Percentiles rank a stretch among this genome's conserved stretches.
phyloP scores from a whole-genome alignment of 2,113 vertebrate genomes.

The Sterna hirundo region DNA sequence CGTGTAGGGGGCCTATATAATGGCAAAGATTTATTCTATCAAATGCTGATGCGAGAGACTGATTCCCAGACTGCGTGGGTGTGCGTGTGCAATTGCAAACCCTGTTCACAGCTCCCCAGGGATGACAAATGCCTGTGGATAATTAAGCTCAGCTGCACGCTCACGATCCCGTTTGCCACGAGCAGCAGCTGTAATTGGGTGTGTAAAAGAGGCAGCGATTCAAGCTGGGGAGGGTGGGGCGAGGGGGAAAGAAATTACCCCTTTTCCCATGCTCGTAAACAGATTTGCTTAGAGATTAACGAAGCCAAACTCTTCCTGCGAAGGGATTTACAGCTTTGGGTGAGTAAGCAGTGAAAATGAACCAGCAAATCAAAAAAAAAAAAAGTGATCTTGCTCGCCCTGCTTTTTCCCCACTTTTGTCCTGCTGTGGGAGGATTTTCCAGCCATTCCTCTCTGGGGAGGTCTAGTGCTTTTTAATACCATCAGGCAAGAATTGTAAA shows the following conservation, averaged over 20 bases:
- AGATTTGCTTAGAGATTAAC: neutral
- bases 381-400: neutral
- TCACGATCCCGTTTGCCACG: neutral
- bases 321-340: neutral
- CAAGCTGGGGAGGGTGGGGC: neutral
- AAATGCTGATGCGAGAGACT: neutral
- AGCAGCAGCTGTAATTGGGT: neutral
- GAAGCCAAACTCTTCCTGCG: neutral
- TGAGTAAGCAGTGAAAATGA: slow-evolving; percentile 9
- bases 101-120: neutral
- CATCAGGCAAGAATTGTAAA: neutral
- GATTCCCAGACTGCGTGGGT: neutral
- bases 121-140: neutral
- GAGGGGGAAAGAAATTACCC: neutral
- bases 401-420: neutral
- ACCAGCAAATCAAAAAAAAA: neutral
- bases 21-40: neutral
- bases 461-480: neutral
- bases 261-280: neutral
- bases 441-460: neutral
- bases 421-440: neutral
- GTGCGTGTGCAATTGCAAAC: neutral
- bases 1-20: neutral
- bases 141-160: neutral
- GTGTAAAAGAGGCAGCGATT: neutral